Percentiles rank a stretch among this genome's conserved stretches.
Conservation (phyloP, 2,113 vertebrate species). For the Osmerus eperlanus region DNA sequence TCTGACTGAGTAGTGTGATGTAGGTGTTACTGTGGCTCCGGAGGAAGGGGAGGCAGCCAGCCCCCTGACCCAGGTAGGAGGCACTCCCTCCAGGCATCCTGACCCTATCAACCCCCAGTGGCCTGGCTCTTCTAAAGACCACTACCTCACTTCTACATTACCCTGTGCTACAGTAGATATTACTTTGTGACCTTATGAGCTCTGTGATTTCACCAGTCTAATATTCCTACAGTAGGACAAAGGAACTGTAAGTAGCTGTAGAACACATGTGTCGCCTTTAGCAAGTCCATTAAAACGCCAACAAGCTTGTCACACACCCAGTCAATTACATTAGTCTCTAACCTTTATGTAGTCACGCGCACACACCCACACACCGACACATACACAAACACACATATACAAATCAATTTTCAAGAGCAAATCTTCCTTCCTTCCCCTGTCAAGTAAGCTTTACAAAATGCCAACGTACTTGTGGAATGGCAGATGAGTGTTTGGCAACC, state of each 20-base stretch:
- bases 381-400: background rate
- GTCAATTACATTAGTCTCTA: background rate
- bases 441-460: constrained; percentile 37
- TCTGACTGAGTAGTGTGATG: background rate
- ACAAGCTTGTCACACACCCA: background rate
- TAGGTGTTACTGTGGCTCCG: background rate
- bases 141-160: background rate
- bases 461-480: constrained; percentile 14
- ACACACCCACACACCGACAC: constrained; percentile 9
- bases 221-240: too few species aligned
- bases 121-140: too few species aligned
- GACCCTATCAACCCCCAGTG: background rate
- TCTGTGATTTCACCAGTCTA: too few species aligned
- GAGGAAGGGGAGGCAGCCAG: background rate
- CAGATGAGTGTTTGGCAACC: constrained; percentile 30
- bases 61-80: background rate
- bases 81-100: background rate
- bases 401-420: constrained; percentile 26
- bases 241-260: too few species aligned
- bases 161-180: background rate
- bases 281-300: background rate
- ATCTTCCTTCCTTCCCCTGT: constrained; percentile 2
- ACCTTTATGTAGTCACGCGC: background rate
- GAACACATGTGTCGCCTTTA: too few species aligned
- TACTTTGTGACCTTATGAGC: background rate